Conservation (phyloP, 2,113 vertebrate genomes). For the Holacanthus passer region DNA sequence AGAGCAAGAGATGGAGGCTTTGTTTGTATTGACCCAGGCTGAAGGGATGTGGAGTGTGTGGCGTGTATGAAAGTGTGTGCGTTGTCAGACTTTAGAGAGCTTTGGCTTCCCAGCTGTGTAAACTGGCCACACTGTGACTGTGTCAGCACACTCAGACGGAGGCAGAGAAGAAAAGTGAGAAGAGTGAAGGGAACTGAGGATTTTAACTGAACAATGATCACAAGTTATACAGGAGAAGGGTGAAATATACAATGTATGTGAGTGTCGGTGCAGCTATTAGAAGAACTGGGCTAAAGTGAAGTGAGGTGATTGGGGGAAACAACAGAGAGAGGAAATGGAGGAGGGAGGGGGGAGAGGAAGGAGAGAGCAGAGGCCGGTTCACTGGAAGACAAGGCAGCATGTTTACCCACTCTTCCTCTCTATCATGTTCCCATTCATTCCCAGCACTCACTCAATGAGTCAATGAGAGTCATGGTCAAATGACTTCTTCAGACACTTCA, state of each 20-base stretch:
- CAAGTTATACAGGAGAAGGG: background rate
- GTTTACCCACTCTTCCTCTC: constrained; percentile 60
- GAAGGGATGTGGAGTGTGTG: constrained; percentile 26
- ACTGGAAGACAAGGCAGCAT: constrained; percentile 36
- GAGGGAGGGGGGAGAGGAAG: constrained; percentile 28
- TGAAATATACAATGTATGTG: background rate
- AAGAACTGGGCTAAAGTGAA: constrained; percentile 15
- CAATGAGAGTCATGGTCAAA: constrained; percentile 19
- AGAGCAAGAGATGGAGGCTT: constrained; percentile 18
- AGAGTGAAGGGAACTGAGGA: background rate
- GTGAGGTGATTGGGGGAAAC: constrained; percentile 21
- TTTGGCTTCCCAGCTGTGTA: constrained; percentile 75
- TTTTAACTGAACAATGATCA: background rate
- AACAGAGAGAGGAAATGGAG: constrained; percentile 63
- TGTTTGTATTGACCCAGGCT: constrained; percentile 38
- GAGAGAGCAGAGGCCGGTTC: constrained; percentile 25
- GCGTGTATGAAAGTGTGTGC: constrained; percentile 26
- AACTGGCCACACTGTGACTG: constrained; percentile 63
- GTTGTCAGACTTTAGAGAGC: constrained; percentile 34
- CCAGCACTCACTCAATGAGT: constrained; percentile 11
- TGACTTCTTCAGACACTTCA: constrained; percentile 40
- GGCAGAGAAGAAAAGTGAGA: constrained; percentile 27
- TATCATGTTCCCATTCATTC: constrained; percentile 40
- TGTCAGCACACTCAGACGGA: constrained; percentile 60
- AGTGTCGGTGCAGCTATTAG: background rate